A percentile compares a stretch with the other conserved stretches of the same genome.
Evolutionary conservation across 2,113 vertebrate genomes (phyloP).

Genomic region (Cathartes aura): DNA sequence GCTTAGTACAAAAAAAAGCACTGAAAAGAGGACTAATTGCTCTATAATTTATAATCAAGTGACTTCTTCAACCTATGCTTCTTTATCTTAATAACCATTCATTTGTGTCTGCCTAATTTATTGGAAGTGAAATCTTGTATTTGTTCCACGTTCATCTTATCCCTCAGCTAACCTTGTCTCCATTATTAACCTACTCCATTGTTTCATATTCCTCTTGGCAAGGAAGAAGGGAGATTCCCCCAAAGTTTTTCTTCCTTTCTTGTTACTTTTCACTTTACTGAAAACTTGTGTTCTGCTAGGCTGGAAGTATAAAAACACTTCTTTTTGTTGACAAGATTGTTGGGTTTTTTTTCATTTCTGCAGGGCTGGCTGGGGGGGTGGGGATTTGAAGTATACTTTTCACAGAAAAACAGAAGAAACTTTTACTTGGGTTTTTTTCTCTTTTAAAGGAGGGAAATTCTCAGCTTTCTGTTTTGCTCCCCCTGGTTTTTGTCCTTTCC

Average conservation of each 20-base stretch:
- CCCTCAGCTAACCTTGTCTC: constrained; percentile 52
- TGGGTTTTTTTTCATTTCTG: neutral
- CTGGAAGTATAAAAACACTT: neutral
- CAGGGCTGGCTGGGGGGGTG: neutral
- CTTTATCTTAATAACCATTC: constrained; percentile 75
- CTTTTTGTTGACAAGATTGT: neutral
- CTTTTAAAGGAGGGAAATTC: neutral
- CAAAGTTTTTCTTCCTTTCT: neutral
- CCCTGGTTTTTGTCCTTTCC: neutral
- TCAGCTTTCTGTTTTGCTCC: neutral
- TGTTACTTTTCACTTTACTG: neutral
- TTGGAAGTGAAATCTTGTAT: constrained; percentile 63
- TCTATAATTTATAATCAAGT: constrained; percentile 75
- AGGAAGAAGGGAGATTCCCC: constrained; percentile 9
- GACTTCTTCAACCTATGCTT: constrained; percentile 65
- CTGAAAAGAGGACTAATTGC: constrained; percentile 68
- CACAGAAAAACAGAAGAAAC: neutral
- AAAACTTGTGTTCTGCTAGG: neutral
- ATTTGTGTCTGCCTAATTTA: constrained; percentile 69
- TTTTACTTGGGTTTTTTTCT: neutral
- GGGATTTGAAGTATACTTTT: neutral
- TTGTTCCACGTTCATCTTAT: constrained; percentile 44
- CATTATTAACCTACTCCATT: constrained; percentile 47
- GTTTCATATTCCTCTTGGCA: neutral
- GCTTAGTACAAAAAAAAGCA: constrained; percentile 8